Percentiles rank a stretch among this genome's conserved stretches.
Conservation (phyloP, 1,140 invertebrate genomes). For the Nixonia krombeini region DNA sequence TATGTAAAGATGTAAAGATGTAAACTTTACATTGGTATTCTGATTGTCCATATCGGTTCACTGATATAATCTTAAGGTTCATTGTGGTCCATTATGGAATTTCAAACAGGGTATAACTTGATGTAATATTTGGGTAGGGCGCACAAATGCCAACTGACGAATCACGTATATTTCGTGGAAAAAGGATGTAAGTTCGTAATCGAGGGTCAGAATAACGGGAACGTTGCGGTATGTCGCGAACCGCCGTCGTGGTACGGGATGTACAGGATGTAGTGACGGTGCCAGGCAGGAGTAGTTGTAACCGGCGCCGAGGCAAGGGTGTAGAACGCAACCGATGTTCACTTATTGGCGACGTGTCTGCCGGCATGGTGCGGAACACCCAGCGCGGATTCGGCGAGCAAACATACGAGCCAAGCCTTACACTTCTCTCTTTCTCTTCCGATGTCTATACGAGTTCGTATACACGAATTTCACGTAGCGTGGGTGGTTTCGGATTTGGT, state of each 20-base stretch:
- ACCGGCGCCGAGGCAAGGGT: conserved; percentile 57
- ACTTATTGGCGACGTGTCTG: conserved; percentile 72
- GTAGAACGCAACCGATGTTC: conserved; percentile 69
- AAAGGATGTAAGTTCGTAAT: conserved; percentile 41
- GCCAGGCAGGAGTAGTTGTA: conserved; percentile 27
- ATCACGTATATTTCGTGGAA: conserved; percentile 21
- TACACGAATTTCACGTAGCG: conserved; percentile 46
- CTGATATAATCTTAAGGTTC: too few relatives aligned
- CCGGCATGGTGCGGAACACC: conserved; percentile 66
- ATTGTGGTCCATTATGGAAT: too few relatives aligned
- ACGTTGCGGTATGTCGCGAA: conserved; percentile 53
- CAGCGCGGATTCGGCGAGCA: conserved; percentile 41
- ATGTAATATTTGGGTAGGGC: too few relatives aligned
- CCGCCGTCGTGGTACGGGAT: conserved; percentile 34
- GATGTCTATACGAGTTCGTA: conserved; percentile 44
- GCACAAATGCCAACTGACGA: too few relatives aligned
- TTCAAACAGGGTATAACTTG: too few relatives aligned
- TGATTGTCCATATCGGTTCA: too few relatives aligned
- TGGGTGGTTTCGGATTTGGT: conserved; percentile 46
- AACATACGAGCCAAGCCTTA: conserved; percentile 46
- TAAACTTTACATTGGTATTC: too few relatives aligned
- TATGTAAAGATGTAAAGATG: too few relatives aligned
- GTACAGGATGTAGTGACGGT: conserved; percentile 40
- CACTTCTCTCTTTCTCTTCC: conserved; percentile 46
- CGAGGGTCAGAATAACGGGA: conserved; percentile 49